These are phyloP conservation scores for Falco columbarius DNA, from an alignment of 2,797 vertebrate species.

Conservation along the genomic window DNA sequence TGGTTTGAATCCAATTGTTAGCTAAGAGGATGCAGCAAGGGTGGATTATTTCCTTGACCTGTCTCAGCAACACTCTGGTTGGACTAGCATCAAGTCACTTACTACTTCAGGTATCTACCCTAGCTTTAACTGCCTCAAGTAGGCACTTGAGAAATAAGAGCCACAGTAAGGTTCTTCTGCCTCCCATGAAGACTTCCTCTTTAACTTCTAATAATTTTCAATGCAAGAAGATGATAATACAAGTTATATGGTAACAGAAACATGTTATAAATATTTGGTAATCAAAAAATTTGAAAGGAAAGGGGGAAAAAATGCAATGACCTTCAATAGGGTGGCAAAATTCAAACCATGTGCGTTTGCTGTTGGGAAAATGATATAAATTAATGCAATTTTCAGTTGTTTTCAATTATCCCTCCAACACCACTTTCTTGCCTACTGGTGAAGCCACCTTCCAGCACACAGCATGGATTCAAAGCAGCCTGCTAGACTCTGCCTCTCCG, in stretches of 20 bases:
- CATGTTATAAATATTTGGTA: neutral
- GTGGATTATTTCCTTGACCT: neutral
- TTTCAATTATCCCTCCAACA: neutral
- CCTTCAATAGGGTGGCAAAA: neutral
- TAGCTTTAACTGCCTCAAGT: neutral
- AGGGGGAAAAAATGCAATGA: neutral
- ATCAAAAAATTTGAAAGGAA: neutral
- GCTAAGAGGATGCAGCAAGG: neutral
- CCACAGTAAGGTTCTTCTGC: neutral
- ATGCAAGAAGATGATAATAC: neutral
- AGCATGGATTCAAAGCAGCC: neutral
- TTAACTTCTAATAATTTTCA: neutral
- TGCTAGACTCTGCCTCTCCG: neutral
- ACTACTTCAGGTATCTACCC: neutral
- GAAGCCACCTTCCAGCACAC: neutral
- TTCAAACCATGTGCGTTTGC: neutral
- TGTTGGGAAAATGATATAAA: neutral
- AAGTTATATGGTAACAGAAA: neutral
- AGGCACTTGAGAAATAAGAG: neutral
- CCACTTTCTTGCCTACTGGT: neutral
- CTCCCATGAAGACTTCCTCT: neutral
- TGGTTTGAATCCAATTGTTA: neutral
- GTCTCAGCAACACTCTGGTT: neutral
- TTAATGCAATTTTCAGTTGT: neutral
- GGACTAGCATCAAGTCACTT: neutral